Conservation (phyloP, 1,140 invertebrate genomes). For the Eumeta japonica region DNA sequence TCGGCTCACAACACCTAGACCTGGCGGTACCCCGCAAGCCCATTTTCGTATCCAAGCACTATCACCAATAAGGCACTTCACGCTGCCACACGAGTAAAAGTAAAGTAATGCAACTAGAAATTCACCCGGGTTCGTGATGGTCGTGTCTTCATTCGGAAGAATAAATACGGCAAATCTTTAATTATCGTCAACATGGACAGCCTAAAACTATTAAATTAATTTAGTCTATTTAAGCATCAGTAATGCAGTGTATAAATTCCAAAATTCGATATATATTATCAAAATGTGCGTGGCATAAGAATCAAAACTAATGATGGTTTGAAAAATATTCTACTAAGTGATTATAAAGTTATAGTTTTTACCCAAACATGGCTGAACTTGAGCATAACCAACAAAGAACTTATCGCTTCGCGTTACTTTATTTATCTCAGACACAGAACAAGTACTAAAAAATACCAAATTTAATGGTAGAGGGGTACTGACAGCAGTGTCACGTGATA, state of each 20-base stretch:
- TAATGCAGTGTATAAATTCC: background rate
- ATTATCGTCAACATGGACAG: background rate
- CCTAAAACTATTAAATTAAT: background rate
- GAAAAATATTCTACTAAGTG: background rate
- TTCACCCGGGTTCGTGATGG: background rate
- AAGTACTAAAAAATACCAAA: background rate
- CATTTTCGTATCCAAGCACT: background rate
- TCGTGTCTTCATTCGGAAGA: background rate
- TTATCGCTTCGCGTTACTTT: background rate
- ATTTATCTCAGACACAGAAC: background rate
- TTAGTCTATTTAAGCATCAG: background rate
- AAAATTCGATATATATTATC: background rate
- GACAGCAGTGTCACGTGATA: background rate
- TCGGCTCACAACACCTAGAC: no score
- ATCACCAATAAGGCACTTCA: background rate
- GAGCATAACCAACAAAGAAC: background rate
- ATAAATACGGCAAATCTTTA: background rate
- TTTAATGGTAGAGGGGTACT: background rate
- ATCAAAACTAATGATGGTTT: background rate
- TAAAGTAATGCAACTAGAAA: no score
- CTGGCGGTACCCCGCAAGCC: background rate
- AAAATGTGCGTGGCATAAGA: slow-evolving; percentile 1
- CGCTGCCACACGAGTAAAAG: background rate
- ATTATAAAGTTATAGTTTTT: background rate
- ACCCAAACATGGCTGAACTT: background rate